Evolutionary conservation across 2,113 vertebrate genomes (phyloP).

Genomic region (Puffinus mauretanicus): DNA sequence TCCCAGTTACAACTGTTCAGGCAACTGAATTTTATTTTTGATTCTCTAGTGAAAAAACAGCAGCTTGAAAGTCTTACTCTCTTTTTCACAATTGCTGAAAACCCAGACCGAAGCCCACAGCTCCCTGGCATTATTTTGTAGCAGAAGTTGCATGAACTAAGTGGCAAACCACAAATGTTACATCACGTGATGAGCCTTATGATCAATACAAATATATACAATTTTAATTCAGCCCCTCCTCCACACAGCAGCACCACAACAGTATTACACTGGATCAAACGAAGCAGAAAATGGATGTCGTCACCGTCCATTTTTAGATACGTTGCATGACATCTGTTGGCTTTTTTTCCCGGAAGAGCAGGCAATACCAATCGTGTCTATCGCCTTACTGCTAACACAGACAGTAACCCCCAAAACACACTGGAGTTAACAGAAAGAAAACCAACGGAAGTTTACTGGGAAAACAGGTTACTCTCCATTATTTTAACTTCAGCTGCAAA

Average conservation of each 20-base stretch:
- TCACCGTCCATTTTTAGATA: neutral
- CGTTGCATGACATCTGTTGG: neutral
- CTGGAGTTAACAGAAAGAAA: neutral
- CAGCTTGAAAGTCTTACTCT: neutral
- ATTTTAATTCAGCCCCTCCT: neutral
- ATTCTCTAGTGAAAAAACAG: neutral
- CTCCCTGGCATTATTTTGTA: neutral
- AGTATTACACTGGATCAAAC: neutral
- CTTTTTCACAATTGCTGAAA: neutral
- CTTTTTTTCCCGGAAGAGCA: conserved; percentile 29
- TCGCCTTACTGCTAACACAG: neutral
- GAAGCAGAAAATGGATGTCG: neutral
- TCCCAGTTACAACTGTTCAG: neutral
- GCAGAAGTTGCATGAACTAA: neutral
- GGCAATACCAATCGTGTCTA: conserved; percentile 2
- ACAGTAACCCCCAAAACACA: neutral
- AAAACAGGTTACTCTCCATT: neutral
- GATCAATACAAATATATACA: neutral
- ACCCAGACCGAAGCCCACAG: neutral
- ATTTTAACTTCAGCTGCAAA: neutral
- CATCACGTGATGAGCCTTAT: neutral
- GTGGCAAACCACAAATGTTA: neutral
- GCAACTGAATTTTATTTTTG: neutral
- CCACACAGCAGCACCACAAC: neutral
- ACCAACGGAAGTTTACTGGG: neutral